These are phyloP conservation scores for Scylla paramamosain DNA, from an alignment of 1,140 invertebrate species.

Conservation along the genomic window DNA sequence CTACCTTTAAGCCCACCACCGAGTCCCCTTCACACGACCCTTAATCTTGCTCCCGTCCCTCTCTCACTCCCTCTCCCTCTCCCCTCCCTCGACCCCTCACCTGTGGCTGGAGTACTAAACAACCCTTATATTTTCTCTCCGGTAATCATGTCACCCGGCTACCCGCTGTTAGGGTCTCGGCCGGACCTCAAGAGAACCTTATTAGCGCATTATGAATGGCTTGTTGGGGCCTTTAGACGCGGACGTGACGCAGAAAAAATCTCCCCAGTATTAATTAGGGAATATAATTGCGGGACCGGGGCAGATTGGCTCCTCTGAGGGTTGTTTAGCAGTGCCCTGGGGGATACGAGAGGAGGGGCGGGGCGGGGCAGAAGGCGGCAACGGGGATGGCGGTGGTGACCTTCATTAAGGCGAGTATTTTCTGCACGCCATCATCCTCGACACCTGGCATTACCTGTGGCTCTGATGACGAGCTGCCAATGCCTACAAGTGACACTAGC, in stretches of 20 bases:
- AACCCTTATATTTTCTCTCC: conserved; percentile 14
- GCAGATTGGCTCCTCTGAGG: neutral
- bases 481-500: neutral
- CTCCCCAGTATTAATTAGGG: conserved; percentile 21
- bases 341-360: neutral
- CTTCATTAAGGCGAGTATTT: neutral
- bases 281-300: conserved; percentile 1
- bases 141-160: conserved; percentile 18
- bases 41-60: neutral
- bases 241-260: conserved; percentile 13
- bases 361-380: neutral
- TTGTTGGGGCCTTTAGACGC: neutral
- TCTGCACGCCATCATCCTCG: neutral
- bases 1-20: neutral
- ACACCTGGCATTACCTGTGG: neutral
- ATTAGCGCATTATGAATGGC: conserved; percentile 22
- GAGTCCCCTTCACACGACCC: conserved; percentile 1
- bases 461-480: no score
- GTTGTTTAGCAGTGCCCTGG: neutral
- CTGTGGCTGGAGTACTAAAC: conserved; percentile 1
- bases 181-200: neutral
- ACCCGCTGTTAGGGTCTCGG: neutral
- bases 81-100: neutral
- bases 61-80: conserved; percentile 16
- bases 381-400: neutral